Base-by-base conservation (phyloP, 2,888 invertebrate genomes). In the Scaptomyza caliginosa region DNA sequence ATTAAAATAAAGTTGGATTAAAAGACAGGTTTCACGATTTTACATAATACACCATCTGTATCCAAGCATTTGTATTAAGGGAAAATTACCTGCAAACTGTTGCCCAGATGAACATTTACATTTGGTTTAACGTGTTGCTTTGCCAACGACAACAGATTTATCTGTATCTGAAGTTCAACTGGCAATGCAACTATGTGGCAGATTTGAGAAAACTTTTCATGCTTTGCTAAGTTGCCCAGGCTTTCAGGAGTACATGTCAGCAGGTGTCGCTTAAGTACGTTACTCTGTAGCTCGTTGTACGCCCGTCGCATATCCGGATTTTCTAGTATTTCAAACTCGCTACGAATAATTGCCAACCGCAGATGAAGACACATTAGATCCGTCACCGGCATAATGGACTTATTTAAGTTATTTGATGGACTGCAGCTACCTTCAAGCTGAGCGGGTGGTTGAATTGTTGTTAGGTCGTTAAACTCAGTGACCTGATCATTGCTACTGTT, bases 241-340 rank as follows among this genome's bases (percentile, higher is more conserved):
- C 11, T 39, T 0, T 56, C 42, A 3, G 49, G 36, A 45, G 45
- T 59, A 28, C 67, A 68, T 5, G 63, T 72, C 19, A 82, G 32
- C 32, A 77, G 16, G 24, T 83, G 57, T 0, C 70, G 56, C 49
- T 76, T 73, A 0, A 67, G 1, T 0, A 17, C 71, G 26, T 73
- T 86, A 21, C 90, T 88, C 56, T 92, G 86, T 0, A 90, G 48
- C 34, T 88, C 86, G 43, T 89, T 88, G 57, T 89, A 91, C 34
- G 93, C 92, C n/a, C 92, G 91, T 49, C 94, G 90, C 90, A 94
- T 92, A 21, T 92, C 89, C 1, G 94, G 93, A 90, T 94, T 93
- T 79, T 94, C 94, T 0, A 94, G 84, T 16, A 94, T 91, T 64
- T 93, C 93, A 68, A 94, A 92, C 74, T 94, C 93, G 32, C 91